Percentiles rank a stretch among this genome's conserved stretches.
These are phyloP conservation scores for Rhagophthalmus giganteus DNA, from an alignment of 2,888 invertebrate species.

Conservation along the genomic window DNA sequence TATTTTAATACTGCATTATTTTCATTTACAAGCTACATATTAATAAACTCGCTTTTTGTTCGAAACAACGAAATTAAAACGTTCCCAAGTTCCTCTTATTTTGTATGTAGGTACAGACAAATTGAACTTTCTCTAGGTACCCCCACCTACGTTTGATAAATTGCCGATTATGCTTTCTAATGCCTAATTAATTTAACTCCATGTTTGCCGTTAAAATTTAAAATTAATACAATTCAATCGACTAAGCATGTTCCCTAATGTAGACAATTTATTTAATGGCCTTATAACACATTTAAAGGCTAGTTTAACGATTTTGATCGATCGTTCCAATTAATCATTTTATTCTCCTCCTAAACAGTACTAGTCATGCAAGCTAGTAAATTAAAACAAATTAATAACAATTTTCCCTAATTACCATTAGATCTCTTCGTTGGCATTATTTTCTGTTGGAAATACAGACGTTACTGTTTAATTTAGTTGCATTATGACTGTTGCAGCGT, in stretches of 20 bases:
- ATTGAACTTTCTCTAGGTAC: too few relatives aligned
- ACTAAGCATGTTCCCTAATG: slow-evolving; percentile 7
- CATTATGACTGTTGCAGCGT: not conserved
- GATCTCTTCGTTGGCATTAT: not conserved
- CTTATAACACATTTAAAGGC: slow-evolving; percentile 11
- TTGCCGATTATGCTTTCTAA: too few relatives aligned
- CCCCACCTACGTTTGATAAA: too few relatives aligned
- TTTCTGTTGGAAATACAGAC: too few relatives aligned
- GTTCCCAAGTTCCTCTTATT: too few relatives aligned
- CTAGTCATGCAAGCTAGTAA: not conserved
- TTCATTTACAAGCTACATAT: too few relatives aligned
- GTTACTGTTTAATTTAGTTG: not conserved
- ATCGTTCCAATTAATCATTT: slow-evolving; percentile 10
- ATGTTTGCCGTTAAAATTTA: too few relatives aligned
- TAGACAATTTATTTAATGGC: slow-evolving; percentile 12
- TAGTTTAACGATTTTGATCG: slow-evolving; percentile 17
- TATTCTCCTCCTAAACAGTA: slow-evolving; percentile 1
- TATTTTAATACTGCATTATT: too few relatives aligned
- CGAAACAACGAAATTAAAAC: too few relatives aligned
- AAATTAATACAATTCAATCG: too few relatives aligned
- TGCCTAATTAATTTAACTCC: too few relatives aligned
- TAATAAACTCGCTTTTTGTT: too few relatives aligned
- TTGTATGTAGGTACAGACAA: not conserved
- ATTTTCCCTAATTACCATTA: not conserved
- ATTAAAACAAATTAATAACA: not conserved